These are phyloP conservation scores for Calameuta filiformis DNA, from an alignment of 2,888 invertebrate genomes.

Conservation along the genomic window DNA sequence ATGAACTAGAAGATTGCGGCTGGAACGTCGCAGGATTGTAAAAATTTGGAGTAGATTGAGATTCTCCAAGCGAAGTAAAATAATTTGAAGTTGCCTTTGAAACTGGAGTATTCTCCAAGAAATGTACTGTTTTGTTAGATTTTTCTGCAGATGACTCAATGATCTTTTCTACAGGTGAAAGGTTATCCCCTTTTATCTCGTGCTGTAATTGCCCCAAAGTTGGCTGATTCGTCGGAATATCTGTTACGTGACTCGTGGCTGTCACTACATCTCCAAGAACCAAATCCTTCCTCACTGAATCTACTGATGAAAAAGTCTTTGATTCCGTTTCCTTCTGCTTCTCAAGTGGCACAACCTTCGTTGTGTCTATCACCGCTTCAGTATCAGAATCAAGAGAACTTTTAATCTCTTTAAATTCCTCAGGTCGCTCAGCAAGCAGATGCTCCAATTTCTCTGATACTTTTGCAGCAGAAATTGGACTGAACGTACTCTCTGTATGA, in stretches of 20 bases:
- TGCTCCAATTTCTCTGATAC: constrained; percentile 58
- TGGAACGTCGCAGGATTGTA: not conserved
- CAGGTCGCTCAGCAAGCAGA: constrained; percentile 49
- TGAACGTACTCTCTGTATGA: constrained; percentile 32
- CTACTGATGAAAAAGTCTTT: not conserved
- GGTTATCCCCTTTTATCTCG: not conserved
- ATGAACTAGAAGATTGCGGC: not conserved
- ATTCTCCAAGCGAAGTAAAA: not conserved
- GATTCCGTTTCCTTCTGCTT: not conserved
- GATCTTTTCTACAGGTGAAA: not conserved
- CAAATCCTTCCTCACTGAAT: not conserved
- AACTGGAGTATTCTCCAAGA: not conserved
- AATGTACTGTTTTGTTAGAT: not conserved
- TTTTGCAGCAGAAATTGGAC: constrained; percentile 51
- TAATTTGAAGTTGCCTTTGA: not conserved
- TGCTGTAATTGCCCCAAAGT: not conserved
- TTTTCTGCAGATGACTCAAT: not conserved
- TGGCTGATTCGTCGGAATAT: not conserved
- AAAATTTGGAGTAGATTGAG: not conserved
- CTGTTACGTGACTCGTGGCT: not conserved
- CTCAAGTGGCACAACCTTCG: constrained; percentile 12
- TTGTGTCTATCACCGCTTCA: constrained; percentile 28
- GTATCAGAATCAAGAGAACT: constrained; percentile 23
- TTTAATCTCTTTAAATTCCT: constrained; percentile 28
- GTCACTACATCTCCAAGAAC: not conserved